A percentile compares a stretch with the other conserved stretches of the same genome.
Evolutionary conservation across 2,113 vertebrate species (phyloP).

Genomic region (Columba livia): DNA sequence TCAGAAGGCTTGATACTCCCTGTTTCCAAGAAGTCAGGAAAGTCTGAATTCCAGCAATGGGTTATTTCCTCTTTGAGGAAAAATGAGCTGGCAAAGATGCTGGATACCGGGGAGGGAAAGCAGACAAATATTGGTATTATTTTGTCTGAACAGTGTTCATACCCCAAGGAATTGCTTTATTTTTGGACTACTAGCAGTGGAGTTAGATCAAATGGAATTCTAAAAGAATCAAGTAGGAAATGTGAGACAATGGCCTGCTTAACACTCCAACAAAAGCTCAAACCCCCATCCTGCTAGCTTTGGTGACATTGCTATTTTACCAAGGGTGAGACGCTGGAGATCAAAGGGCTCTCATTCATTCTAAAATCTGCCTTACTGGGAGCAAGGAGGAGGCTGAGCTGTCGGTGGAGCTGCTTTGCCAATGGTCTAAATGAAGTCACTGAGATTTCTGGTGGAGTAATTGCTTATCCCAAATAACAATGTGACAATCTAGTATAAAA

Average conservation of each 20-base stretch:
- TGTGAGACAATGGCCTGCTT: constrained; percentile 7
- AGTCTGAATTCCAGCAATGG: constrained; percentile 40
- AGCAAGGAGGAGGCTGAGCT: background rate
- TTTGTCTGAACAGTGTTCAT: constrained; percentile 11
- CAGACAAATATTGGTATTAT: constrained; percentile 35
- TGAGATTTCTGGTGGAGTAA: background rate
- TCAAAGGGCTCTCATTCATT: background rate
- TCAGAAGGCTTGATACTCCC: constrained; percentile 28
- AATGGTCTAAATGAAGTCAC: background rate
- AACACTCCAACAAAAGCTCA: background rate
- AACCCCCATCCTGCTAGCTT: background rate
- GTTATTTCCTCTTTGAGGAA: constrained; percentile 39
- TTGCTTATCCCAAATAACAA: background rate
- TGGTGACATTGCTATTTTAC: background rate
- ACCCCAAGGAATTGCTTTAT: constrained; percentile 38
- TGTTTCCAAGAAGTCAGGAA: constrained; percentile 52
- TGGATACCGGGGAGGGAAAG: constrained; percentile 9
- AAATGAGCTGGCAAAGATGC: constrained; percentile 33
- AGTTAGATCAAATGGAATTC: constrained; percentile 48
- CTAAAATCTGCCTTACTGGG: background rate
- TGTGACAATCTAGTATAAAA: background rate
- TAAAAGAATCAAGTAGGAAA: constrained; percentile 39
- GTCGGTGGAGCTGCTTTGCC: background rate
- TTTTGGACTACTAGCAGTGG: background rate
- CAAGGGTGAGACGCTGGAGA: background rate